Evolutionary conservation across 1,140 invertebrate genomes (phyloP).

Genomic region (Solenopsis fugax): DNA sequence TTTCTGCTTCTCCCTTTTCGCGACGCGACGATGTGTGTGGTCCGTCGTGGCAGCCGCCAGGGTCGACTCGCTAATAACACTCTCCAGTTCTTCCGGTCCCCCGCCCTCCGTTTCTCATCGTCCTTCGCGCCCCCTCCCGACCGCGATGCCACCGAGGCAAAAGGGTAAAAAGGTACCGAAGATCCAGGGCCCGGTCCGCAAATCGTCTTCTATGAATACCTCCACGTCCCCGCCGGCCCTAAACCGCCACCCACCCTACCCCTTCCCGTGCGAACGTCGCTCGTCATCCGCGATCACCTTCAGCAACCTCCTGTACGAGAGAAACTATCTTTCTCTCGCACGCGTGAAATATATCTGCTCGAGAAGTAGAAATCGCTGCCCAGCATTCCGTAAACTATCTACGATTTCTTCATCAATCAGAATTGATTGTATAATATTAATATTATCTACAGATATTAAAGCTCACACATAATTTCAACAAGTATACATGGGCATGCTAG

Average conservation of each 20-base stretch:
- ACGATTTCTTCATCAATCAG: neutral
- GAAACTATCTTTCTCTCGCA: neutral
- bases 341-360: neutral
- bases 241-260: constrained; percentile 38
- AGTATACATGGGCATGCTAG: neutral
- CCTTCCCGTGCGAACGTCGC: constrained; percentile 64
- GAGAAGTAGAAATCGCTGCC: constrained; percentile 4
- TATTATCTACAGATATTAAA: neutral
- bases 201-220: constrained; percentile 82
- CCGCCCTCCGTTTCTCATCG: constrained; percentile 52
- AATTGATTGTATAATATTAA: neutral
- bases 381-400: neutral
- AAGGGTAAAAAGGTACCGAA: constrained; percentile 80
- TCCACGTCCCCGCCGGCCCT: constrained; percentile 65
- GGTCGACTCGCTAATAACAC: constrained; percentile 84
- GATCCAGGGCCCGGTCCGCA: constrained; percentile 78
- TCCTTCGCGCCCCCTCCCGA: constrained; percentile 62
- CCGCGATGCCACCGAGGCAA: constrained; percentile 65
- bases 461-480: neutral
- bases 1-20: constrained; percentile 71
- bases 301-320: constrained; percentile 33
- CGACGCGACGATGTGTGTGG: constrained; percentile 84
- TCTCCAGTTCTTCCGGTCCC: constrained; percentile 71
- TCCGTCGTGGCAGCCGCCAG: constrained; percentile 83
- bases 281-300: constrained; percentile 74